Percentiles rank a stretch among this genome's conserved stretches.
Evolutionary conservation across 2,113 vertebrate species (phyloP).

Genomic region (Chaetops frenatus): DNA sequence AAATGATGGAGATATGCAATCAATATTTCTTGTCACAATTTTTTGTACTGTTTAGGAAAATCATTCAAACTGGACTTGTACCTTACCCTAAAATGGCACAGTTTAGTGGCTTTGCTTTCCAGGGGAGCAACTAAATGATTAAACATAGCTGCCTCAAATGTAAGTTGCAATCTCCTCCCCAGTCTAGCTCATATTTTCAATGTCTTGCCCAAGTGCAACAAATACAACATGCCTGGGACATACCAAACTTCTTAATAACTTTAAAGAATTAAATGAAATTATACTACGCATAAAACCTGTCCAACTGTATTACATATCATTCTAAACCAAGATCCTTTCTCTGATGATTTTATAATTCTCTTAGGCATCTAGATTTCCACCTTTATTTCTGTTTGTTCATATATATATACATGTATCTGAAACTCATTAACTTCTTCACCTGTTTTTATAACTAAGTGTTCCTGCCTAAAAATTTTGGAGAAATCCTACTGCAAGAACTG

Average conservation of each 20-base stretch:
- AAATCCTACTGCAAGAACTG: neutral
- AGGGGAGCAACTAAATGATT: neutral
- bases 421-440: neutral
- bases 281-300: neutral
- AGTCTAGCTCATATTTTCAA: neutral
- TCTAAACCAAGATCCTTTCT: neutral
- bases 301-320: neutral
- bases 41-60: neutral
- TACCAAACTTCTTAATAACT: neutral
- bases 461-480: neutral
- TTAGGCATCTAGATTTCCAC: neutral
- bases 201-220: neutral
- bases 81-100: neutral
- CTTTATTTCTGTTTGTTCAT: neutral
- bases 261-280: neutral
- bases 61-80: accelerated
- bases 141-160: accelerated
- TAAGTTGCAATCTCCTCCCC: neutral
- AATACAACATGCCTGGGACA: neutral
- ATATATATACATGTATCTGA: neutral
- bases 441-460: neutral
- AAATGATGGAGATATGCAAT: neutral
- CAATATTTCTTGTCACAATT: neutral
- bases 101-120: neutral
- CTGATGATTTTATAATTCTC: neutral